Conservation (phyloP, 2,797 vertebrate genomes). For the Dallia pectoralis region DNA sequence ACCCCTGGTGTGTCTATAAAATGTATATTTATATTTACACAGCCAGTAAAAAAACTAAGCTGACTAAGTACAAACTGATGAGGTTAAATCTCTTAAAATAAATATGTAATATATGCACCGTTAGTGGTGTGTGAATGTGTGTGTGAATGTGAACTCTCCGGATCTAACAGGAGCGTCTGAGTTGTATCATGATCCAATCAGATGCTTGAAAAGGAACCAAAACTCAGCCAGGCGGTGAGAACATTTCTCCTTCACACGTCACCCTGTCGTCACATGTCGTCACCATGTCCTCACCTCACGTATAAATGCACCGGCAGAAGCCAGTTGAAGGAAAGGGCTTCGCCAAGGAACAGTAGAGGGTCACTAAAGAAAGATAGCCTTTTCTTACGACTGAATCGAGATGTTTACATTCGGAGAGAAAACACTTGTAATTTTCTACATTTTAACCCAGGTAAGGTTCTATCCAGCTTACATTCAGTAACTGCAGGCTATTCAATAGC, state of each 20-base stretch:
- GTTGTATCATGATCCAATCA: conserved; percentile 33
- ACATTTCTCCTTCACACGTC: conserved; percentile 57
- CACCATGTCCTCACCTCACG: too few species aligned
- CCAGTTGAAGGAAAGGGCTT: conserved; percentile 59
- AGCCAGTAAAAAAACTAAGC: neutral
- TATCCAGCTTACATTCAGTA: too few species aligned
- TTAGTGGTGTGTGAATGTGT: neutral
- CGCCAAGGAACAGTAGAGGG: conserved; percentile 27
- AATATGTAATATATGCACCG: too few species aligned
- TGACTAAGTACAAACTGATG: neutral
- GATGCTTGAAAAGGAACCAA: conserved; percentile 28
- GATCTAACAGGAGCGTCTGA: conserved; percentile 55
- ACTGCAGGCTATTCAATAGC: neutral
- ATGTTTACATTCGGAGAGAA: conserved; percentile 45
- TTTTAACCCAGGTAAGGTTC: conserved; percentile 64
- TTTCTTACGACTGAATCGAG: conserved; percentile 22
- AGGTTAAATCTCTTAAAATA: too few species aligned
- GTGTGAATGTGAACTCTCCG: conserved; percentile 6
- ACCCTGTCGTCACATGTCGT: conserved; percentile 53
- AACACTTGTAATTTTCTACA: conserved; percentile 49
- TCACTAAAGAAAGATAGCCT: neutral
- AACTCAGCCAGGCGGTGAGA: conserved; percentile 15
- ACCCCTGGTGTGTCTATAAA: neutral
- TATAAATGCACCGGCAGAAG: conserved; percentile 54
- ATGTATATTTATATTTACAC: neutral